phyloP scores from a whole-genome alignment of 2,888 invertebrate genomes.

The Limnephilus rhombicus region DNA sequence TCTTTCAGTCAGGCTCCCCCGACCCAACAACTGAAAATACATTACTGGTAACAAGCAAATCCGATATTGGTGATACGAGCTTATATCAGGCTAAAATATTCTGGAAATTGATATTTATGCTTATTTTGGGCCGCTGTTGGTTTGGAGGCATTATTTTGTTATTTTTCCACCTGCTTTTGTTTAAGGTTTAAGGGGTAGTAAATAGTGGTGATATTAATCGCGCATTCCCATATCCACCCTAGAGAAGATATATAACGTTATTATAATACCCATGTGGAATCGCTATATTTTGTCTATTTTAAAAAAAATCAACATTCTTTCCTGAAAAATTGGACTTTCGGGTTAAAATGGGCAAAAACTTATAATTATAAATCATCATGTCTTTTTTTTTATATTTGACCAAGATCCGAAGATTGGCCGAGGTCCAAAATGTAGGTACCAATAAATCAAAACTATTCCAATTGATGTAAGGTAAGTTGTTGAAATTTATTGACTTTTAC shows the following conservation, averaged over 20 bases:
- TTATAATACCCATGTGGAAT: not conserved
- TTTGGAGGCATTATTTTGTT: slow-evolving; percentile 10
- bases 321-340: no score
- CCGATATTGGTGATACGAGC: slow-evolving; percentile 54
- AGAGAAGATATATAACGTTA: not conserved
- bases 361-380: no score
- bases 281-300: no score
- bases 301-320: no score
- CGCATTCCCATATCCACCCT: not conserved
- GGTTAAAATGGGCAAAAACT: no score
- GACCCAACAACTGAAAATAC: slow-evolving; percentile 44
- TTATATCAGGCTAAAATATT: slow-evolving; percentile 18
- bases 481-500: no score
- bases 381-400: no score
- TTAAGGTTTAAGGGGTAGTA: not conserved
- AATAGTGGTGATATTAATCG: slow-evolving; percentile 13
- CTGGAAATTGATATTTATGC: slow-evolving; percentile 6
- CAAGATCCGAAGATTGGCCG: no score
- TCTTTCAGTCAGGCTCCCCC: slow-evolving; percentile 12
- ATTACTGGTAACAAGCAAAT: slow-evolving; percentile 54
- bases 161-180: slow-evolving; percentile 28
- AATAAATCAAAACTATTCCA: no score
- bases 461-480: no score
- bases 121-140: not conserved
- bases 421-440: no score